Conservation (phyloP, 2,113 vertebrate genomes). For the Colinus virginianus region DNA sequence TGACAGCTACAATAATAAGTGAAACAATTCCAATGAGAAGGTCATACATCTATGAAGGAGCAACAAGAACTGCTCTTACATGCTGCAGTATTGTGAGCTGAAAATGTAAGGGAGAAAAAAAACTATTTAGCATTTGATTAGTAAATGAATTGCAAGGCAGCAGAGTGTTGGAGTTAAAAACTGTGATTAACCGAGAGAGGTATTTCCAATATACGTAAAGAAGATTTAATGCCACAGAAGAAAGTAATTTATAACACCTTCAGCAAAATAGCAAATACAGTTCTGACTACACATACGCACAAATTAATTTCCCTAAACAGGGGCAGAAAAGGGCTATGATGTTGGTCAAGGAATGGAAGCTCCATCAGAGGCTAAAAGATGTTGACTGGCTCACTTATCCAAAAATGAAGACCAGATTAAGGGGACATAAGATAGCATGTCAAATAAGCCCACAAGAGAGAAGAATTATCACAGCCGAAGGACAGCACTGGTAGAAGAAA, state of each 20-base stretch:
- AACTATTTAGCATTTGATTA: neutral
- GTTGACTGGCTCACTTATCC: neutral
- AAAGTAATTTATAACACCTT: neutral
- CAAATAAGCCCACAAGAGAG: neutral
- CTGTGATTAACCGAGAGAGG: neutral
- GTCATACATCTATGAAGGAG: neutral
- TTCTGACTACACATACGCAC: neutral
- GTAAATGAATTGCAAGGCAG: neutral
- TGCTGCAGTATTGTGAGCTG: neutral
- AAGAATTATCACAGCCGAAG: neutral
- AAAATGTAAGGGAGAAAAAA: neutral
- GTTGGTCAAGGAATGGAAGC: neutral
- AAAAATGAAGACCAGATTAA: neutral
- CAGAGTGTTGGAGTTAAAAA: neutral
- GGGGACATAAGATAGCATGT: neutral
- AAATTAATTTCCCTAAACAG: neutral
- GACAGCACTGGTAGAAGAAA: neutral
- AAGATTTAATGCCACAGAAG: neutral
- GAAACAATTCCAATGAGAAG: conserved; percentile 11
- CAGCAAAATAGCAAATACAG: neutral
- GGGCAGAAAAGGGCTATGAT: neutral
- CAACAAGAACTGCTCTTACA: neutral
- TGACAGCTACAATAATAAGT: neutral
- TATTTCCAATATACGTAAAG: neutral
- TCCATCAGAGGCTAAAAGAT: neutral